Percentiles rank a stretch among this genome's conserved stretches.
Evolutionary conservation across 2,888 invertebrate genomes (phyloP).

Genomic region (Eulithis testata): DNA sequence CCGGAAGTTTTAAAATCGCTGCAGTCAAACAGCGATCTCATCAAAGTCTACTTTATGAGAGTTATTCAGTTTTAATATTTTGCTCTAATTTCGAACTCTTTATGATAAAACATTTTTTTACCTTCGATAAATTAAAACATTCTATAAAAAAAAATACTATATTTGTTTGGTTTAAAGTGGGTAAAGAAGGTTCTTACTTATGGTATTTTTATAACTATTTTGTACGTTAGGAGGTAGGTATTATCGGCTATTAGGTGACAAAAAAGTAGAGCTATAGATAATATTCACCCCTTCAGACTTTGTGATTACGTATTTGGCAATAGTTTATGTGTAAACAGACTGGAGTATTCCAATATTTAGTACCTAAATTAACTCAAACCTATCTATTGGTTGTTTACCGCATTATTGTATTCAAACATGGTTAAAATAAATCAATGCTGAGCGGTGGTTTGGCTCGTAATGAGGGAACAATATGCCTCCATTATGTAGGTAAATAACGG

Average conservation of each 20-base stretch:
- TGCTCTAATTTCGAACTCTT: conserved; percentile 41
- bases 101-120: conserved; percentile 39
- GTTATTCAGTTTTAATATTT: conserved; percentile 51
- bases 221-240: too few relatives aligned
- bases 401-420: conserved; percentile 7
- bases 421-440: conserved; percentile 2
- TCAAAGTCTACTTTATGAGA: conserved; percentile 47
- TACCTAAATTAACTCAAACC: too few relatives aligned
- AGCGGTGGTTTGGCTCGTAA: conserved; percentile 5
- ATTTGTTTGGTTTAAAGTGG: too few relatives aligned
- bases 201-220: too few relatives aligned
- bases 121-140: background rate
- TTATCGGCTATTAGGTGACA: too few relatives aligned
- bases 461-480: conserved; percentile 5
- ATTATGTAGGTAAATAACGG: background rate
- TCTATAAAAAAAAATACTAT: too few relatives aligned
- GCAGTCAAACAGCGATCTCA: conserved; percentile 19
- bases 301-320: too few relatives aligned
- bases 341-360: background rate
- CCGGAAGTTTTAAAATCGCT: conserved; percentile 12
- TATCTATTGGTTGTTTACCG: background rate
- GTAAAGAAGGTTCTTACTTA: too few relatives aligned
- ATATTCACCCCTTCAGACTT: too few relatives aligned
- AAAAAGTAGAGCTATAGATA: too few relatives aligned
- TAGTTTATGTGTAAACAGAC: background rate